Evolutionary conservation across 1,140 invertebrate species (phyloP).

Genomic region (Trachymyrmex septentrionalis): DNA sequence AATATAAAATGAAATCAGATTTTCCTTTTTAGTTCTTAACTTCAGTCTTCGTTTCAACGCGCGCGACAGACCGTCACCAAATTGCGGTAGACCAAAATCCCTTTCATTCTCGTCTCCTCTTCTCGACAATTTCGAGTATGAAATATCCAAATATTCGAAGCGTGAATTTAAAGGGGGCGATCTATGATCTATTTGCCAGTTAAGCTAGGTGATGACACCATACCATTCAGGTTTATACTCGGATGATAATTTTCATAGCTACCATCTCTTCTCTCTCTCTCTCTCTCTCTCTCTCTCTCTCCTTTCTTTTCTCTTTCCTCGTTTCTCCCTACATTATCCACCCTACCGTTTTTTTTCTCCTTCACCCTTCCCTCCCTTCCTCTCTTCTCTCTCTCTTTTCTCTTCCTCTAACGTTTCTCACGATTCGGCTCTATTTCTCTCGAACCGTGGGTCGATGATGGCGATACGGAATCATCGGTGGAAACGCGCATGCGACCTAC

Average conservation of each 20-base stretch:
- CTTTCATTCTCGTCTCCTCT: background rate
- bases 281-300: slow-evolving; percentile 42
- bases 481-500: slow-evolving; percentile 79
- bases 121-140: background rate
- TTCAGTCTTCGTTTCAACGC: background rate
- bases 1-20: background rate
- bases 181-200: background rate
- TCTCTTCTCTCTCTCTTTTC: background rate
- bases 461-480: slow-evolving; percentile 72
- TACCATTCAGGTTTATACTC: slow-evolving; percentile 60
- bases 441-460: slow-evolving; percentile 77
- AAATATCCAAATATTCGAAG: background rate
- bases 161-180: background rate
- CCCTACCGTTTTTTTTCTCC: slow-evolving; percentile 3
- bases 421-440: slow-evolving; percentile 62
- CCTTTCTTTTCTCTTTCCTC: slow-evolving; percentile 53
- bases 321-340: slow-evolving; percentile 44
- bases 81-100: background rate
- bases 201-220: slow-evolving; percentile 51
- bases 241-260: slow-evolving; percentile 26
- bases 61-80: background rate
- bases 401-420: slow-evolving; percentile 12
- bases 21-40: background rate
- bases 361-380: background rate
- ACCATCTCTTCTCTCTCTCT: slow-evolving; percentile 18